A percentile compares a stretch with the other conserved stretches of the same genome.
Conservation (phyloP, 2,113 vertebrate genomes). For the Balaeniceps rex region DNA sequence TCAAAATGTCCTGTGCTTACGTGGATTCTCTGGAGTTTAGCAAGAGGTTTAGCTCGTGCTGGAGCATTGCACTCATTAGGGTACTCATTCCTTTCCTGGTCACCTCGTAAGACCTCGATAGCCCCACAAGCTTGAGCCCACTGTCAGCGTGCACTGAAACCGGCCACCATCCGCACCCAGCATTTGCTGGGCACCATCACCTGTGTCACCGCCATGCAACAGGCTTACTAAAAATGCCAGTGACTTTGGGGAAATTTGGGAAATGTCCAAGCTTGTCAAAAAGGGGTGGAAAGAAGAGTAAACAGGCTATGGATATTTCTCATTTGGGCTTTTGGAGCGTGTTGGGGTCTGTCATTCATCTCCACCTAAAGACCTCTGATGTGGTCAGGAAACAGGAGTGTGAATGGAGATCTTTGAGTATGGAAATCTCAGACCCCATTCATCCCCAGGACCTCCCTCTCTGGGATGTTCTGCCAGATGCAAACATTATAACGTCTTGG, state of each 20-base stretch:
- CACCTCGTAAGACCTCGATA: background rate
- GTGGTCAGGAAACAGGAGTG: background rate
- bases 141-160: background rate
- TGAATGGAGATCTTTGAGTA: background rate
- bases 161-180: background rate
- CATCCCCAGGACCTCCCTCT: background rate
- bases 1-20: background rate
- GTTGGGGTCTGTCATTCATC: rapidly evolving
- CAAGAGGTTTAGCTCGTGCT: background rate
- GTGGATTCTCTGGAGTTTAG: background rate
- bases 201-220: background rate
- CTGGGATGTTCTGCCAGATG: background rate
- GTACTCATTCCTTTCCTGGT: background rate
- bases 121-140: background rate
- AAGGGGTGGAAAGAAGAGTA: background rate
- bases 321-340: background rate
- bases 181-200: background rate
- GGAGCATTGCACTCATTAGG: background rate
- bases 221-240: background rate
- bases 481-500: background rate
- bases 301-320: background rate
- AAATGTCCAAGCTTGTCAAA: background rate
- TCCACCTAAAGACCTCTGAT: background rate
- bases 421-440: background rate
- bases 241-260: background rate